phyloP scores from a whole-genome alignment of 2,113 vertebrate species.

The Dipodomys spectabilis region DNA sequence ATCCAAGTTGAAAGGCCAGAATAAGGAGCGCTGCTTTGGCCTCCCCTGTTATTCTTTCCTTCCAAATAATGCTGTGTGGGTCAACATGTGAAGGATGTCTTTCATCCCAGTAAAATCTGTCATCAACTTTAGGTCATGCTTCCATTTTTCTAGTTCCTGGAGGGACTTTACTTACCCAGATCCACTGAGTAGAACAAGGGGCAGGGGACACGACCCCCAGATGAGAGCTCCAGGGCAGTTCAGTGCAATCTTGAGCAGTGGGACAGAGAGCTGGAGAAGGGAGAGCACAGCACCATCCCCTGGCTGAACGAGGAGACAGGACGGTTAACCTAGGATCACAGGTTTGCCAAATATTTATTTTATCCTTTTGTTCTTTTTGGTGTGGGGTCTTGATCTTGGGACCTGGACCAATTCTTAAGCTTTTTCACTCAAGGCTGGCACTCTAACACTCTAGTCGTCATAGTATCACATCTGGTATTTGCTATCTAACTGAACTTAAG shows the following conservation, averaged over 20 bases:
- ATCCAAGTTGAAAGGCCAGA: neutral
- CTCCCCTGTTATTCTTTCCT: neutral
- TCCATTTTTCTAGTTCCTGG: neutral
- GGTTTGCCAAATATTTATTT: too few relatives aligned
- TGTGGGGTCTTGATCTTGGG: too few relatives aligned
- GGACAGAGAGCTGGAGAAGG: neutral
- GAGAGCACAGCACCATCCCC: neutral
- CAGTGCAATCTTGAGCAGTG: neutral
- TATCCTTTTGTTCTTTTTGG: neutral
- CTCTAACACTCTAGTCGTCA: too few relatives aligned
- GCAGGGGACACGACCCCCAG: neutral
- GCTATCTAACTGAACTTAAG: too few relatives aligned
- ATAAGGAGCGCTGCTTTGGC: neutral
- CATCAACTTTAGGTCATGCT: neutral
- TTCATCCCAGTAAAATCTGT: neutral
- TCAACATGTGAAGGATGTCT: neutral
- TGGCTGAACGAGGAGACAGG: neutral
- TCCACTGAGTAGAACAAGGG: neutral
- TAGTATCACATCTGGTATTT: too few relatives aligned
- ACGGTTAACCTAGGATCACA: neutral
- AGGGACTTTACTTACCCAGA: conserved; percentile 44
- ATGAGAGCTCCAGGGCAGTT: neutral
- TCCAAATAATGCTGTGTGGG: neutral
- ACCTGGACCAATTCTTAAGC: too few relatives aligned
- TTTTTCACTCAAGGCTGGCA: too few relatives aligned